Conservation (phyloP, 2,797 vertebrate species). For the Rhadinocentrus ornatus region DNA sequence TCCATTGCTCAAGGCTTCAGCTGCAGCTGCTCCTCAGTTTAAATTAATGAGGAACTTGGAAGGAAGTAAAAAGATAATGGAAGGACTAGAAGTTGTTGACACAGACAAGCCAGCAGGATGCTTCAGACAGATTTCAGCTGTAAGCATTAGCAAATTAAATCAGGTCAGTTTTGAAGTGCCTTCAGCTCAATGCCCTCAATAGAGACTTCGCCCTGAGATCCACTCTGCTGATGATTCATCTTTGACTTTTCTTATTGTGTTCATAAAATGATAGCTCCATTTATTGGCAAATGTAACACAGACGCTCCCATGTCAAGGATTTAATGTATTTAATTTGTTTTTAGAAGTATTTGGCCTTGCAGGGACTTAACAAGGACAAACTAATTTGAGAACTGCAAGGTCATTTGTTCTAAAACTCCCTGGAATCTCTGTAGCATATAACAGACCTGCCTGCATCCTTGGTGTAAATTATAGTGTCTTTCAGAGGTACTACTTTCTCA, state of each 20-base stretch:
- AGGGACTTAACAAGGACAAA: constrained; percentile 14
- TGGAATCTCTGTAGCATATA: constrained; percentile 8
- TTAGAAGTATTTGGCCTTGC: constrained; percentile 7
- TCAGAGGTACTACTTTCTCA: constrained; percentile 2
- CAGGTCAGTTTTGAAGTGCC: constrained; percentile 16
- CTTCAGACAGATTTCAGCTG: constrained; percentile 56
- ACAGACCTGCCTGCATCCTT: constrained; percentile 21
- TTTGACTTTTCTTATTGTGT: constrained; percentile 20
- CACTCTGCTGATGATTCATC: constrained; percentile 33
- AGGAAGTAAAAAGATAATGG: constrained; percentile 44
- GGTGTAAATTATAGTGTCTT: constrained; percentile 27
- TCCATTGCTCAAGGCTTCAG: constrained; percentile 57
- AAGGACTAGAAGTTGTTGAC: constrained; percentile 55
- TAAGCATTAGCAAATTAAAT: constrained; percentile 70
- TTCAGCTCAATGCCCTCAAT: constrained; percentile 30
- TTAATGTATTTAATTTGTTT: constrained; percentile 21
- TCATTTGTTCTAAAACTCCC: constrained; percentile 34
- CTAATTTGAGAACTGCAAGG: constrained; percentile 32
- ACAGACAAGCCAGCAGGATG: constrained; percentile 49
- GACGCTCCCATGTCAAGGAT: not conserved
- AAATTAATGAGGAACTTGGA: constrained; percentile 63
- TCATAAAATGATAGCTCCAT: constrained; percentile 28
- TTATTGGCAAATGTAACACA: constrained; percentile 21
- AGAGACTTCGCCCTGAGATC: constrained; percentile 31
- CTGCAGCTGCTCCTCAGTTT: constrained; percentile 57